Evolutionary conservation across 1,140 invertebrate species (phyloP).

Genomic region (Zaprionus inermis): DNA sequence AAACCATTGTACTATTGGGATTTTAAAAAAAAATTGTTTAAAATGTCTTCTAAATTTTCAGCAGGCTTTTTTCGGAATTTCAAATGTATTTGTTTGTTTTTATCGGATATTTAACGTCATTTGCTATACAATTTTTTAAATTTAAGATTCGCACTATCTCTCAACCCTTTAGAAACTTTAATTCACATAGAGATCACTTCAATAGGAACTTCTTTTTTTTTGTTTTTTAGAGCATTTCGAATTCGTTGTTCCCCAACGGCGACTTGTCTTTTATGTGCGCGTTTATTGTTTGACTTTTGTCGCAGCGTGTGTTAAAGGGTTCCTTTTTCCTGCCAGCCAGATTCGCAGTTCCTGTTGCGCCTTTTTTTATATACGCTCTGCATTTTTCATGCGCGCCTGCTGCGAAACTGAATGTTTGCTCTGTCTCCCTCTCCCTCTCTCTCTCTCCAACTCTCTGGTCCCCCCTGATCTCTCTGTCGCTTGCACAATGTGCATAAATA

Average conservation of each 20-base stretch:
- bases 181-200: no score
- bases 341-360: conserved; percentile 27
- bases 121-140: no score
- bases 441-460: conserved; percentile 6
- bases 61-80: no score
- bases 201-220: neutral
- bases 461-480: neutral
- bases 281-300: conserved; percentile 31
- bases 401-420: conserved; percentile 35
- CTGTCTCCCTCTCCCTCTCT: conserved; percentile 11
- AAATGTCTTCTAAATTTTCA: no score
- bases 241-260: neutral
- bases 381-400: conserved; percentile 52
- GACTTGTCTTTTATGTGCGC: neutral
- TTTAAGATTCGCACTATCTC: no score
- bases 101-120: no score
- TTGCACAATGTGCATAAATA: conserved; percentile 53
- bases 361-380: conserved; percentile 35
- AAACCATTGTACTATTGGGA: no score
- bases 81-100: no score
- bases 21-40: no score
- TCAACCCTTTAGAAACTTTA: no score
- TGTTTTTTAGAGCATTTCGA: neutral
- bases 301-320: conserved; percentile 44
- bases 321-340: conserved; percentile 19